Percentiles rank a stretch among this genome's conserved stretches.
Evolutionary conservation across 2,888 invertebrate genomes (phyloP).

Genomic region (Thelaira solivaga): DNA sequence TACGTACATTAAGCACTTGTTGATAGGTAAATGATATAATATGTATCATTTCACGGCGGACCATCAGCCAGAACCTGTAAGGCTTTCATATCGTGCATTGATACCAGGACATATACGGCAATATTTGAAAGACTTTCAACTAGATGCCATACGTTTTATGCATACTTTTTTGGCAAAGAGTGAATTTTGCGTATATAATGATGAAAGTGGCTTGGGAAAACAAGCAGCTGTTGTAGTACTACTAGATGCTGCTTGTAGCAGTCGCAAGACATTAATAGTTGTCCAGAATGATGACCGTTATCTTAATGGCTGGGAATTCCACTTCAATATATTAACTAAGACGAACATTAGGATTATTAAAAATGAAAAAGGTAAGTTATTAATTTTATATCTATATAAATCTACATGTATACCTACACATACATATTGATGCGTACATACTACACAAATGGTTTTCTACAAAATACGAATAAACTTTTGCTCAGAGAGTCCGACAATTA

Average conservation of each 20-base stretch:
- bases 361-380: slow-evolving; percentile 66
- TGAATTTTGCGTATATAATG: slow-evolving; percentile 73
- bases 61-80: slow-evolving; percentile 70
- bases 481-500: too few species aligned
- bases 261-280: slow-evolving; percentile 71
- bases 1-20: slow-evolving; percentile 58
- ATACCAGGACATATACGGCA: slow-evolving; percentile 68
- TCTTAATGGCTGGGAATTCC: slow-evolving; percentile 74
- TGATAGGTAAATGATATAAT: slow-evolving; percentile 14
- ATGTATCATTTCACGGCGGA: slow-evolving; percentile 75
- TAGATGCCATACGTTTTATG: slow-evolving; percentile 73
- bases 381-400: neutral
- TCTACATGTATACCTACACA: too few species aligned
- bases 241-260: slow-evolving; percentile 67
- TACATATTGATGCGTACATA: too few species aligned
- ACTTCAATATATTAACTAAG: slow-evolving; percentile 70
- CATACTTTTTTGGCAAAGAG: slow-evolving; percentile 70
- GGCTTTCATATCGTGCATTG: slow-evolving; percentile 66
- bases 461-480: too few species aligned
- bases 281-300: slow-evolving; percentile 72
- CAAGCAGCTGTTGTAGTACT: slow-evolving; percentile 70
- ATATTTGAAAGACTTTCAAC: slow-evolving; percentile 73
- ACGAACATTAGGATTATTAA: slow-evolving; percentile 69
- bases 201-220: slow-evolving; percentile 75
- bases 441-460: too few species aligned